Percentiles rank a stretch among this genome's conserved stretches.
Evolutionary conservation across 1,140 invertebrate species (phyloP).

Genomic region (Chironomus striatipennis): DNA sequence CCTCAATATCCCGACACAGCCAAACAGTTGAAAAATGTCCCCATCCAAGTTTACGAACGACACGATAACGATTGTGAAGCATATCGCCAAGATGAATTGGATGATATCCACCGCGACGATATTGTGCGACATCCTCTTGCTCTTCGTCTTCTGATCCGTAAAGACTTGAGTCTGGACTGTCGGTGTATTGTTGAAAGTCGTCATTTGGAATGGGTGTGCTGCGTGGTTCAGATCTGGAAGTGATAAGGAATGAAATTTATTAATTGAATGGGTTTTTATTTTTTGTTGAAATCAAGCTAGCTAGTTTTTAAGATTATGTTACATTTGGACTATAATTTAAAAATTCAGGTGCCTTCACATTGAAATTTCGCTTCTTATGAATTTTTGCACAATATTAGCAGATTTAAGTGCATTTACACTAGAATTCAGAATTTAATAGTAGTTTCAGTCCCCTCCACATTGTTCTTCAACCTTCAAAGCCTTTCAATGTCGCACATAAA

Average conservation of each 20-base stretch:
- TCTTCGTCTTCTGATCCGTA: slow-evolving; percentile 69
- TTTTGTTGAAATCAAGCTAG: too few relatives aligned
- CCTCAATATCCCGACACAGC: slow-evolving; percentile 88
- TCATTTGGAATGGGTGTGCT: slow-evolving; percentile 35
- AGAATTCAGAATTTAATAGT: too few relatives aligned
- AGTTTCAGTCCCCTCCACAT: too few relatives aligned
- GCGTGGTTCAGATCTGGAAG: slow-evolving; percentile 37
- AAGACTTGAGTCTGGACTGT: slow-evolving; percentile 38
- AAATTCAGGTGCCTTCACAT: background rate
- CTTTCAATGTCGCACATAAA: too few relatives aligned
- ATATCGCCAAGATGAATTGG: slow-evolving; percentile 93
- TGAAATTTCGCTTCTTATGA: too few relatives aligned
- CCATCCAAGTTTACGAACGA: slow-evolving; percentile 95
- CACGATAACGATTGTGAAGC: slow-evolving; percentile 88
- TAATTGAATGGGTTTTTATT: too few relatives aligned
- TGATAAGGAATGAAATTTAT: too few relatives aligned
- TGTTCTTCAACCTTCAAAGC: too few relatives aligned
- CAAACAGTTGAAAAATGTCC: slow-evolving; percentile 98
- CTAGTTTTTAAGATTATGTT: too few relatives aligned
- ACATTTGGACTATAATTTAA: too few relatives aligned
- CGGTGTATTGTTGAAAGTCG: slow-evolving; percentile 32
- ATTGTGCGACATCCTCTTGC: slow-evolving; percentile 91
- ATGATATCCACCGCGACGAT: slow-evolving; percentile 94
- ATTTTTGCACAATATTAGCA: too few relatives aligned
- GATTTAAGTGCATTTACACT: too few relatives aligned